A percentile compares a stretch with the other conserved stretches of the same genome.
phyloP scores from a whole-genome alignment of 2,797 vertebrate species.

The Lithobates pipiens region DNA sequence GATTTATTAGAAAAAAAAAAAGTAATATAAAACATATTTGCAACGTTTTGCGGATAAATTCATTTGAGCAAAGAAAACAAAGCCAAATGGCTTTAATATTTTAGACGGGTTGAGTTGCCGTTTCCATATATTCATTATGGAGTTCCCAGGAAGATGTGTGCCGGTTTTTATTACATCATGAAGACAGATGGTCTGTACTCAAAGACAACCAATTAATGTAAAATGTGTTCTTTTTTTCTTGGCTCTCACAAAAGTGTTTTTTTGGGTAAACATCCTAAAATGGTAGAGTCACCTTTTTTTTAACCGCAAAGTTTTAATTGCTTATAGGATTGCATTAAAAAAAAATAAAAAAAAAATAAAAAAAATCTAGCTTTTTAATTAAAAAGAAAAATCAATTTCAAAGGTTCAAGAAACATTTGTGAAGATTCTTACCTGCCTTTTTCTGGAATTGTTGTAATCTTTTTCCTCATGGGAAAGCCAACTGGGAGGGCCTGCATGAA shows the following conservation, averaged over 20 bases:
- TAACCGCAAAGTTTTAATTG: conserved; percentile 43
- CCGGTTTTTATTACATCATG: conserved; percentile 73
- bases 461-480: too few species aligned
- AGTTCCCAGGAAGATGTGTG: conserved; percentile 71
- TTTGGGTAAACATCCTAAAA: conserved; percentile 57
- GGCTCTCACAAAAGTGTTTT: conserved; percentile 67
- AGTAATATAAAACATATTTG: conserved; percentile 12
- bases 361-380: too few species aligned
- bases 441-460: too few species aligned
- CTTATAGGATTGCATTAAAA: conserved; percentile 2
- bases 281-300: conserved; percentile 9
- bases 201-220: conserved; percentile 78
- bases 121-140: conserved; percentile 70
- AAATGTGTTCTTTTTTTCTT: conserved; percentile 73
- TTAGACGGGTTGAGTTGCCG: conserved; percentile 69
- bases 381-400: too few species aligned
- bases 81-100: conserved; percentile 13
- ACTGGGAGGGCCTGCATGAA: too few species aligned
- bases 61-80: conserved; percentile 2
- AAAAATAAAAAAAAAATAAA: too few species aligned
- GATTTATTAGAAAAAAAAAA: conserved; percentile 15
- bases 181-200: conserved; percentile 79
- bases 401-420: too few species aligned
- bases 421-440: too few species aligned
- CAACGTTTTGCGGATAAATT: conserved; percentile 3